These are phyloP conservation scores for Halcyon senegalensis DNA, from an alignment of 2,113 vertebrate genomes.

Conservation along the genomic window DNA sequence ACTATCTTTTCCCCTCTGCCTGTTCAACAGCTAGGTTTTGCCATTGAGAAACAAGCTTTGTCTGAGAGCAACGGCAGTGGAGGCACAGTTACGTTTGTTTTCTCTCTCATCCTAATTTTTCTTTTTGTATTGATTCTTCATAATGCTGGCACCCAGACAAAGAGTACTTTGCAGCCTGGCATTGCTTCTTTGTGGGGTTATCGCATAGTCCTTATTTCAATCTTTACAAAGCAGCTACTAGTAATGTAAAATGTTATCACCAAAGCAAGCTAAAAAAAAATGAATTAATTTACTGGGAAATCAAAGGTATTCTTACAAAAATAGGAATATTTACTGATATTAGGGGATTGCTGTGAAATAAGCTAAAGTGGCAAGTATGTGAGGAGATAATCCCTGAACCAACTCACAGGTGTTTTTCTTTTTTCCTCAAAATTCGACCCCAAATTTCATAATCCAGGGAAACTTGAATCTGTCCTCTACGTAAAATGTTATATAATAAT, in stretches of 20 bases:
- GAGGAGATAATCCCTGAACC: not conserved
- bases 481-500: not conserved
- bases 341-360: not conserved
- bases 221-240: conserved; percentile 1
- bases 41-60: not conserved
- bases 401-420: not conserved
- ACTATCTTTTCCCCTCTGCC: not conserved
- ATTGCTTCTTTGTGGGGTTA: not conserved
- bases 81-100: not conserved
- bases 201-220: not conserved
- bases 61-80: not conserved
- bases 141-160: not conserved
- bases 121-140: not conserved
- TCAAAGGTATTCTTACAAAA: not conserved
- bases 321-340: not conserved
- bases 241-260: not conserved
- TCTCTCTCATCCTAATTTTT: not conserved
- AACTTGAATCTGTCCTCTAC: not conserved
- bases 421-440: not conserved
- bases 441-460: not conserved
- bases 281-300: conserved; percentile 31
- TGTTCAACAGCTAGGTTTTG: not conserved
- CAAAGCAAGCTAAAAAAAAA: not conserved
- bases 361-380: not conserved
- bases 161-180: not conserved